Conservation (phyloP, 2,113 vertebrate genomes). For the Nycticorax nycticorax region DNA sequence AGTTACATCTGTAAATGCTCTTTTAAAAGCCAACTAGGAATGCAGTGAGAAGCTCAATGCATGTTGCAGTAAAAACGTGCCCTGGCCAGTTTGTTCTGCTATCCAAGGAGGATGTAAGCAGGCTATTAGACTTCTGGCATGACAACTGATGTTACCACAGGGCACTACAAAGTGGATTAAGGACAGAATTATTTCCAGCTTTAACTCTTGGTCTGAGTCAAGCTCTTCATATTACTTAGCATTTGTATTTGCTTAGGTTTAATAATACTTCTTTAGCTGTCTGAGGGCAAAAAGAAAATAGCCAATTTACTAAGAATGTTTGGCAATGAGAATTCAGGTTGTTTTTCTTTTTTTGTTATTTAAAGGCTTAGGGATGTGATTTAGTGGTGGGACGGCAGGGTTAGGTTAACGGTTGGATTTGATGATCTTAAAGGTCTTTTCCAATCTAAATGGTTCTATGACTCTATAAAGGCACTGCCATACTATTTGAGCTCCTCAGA, state of each 20-base stretch:
- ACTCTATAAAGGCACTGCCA: neutral
- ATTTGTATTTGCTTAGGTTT: neutral
- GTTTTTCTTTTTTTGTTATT: neutral
- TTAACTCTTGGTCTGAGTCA: neutral
- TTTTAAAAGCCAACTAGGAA: neutral
- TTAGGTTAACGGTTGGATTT: too few relatives aligned
- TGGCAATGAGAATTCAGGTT: neutral
- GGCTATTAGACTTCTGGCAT: neutral
- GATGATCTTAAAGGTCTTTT: too few relatives aligned
- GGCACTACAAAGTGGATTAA: conserved; percentile 16
- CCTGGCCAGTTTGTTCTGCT: neutral
- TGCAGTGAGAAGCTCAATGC: neutral
- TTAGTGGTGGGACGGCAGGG: too few relatives aligned
- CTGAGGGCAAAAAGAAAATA: neutral
- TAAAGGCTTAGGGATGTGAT: neutral
- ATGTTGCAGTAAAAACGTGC: neutral
- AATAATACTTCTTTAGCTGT: neutral
- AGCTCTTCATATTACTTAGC: neutral
- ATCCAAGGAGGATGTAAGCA: neutral
- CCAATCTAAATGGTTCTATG: too few relatives aligned
- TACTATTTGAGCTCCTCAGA: neutral
- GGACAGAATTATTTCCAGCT: conserved; percentile 31
- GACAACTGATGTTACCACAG: neutral
- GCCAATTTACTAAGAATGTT: neutral
- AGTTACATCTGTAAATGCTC: neutral